Evolutionary conservation across 2,113 vertebrate species (phyloP).

Genomic region (Pitta sordida): DNA sequence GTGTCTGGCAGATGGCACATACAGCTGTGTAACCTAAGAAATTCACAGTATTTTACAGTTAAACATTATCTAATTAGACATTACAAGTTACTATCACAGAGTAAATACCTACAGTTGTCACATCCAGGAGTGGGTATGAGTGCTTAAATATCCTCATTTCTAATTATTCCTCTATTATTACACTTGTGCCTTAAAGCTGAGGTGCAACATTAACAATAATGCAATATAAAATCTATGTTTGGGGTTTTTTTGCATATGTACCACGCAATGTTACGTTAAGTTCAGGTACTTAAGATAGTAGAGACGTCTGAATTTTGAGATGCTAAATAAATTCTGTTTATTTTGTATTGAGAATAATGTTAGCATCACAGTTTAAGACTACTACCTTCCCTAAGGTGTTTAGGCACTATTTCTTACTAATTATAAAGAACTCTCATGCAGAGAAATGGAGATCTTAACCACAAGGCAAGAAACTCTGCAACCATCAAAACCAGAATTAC

Average conservation of each 20-base stretch:
- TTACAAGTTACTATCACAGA: neutral
- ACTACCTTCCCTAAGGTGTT: neutral
- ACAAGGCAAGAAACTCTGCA: neutral
- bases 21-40: conserved; percentile 91
- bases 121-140: neutral
- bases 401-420: neutral
- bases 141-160: neutral
- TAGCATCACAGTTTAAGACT: neutral
- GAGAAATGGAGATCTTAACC: neutral
- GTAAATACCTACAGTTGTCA: neutral
- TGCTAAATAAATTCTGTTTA: neutral
- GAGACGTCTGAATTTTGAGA: neutral
- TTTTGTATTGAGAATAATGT: neutral
- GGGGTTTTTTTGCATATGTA: neutral
- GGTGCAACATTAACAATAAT: neutral
- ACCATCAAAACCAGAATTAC: neutral
- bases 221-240: neutral
- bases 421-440: neutral
- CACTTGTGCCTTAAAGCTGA: neutral
- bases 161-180: neutral
- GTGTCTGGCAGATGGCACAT: conserved; percentile 91
- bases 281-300: neutral
- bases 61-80: neutral
- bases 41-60: neutral
- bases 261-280: neutral